Evolutionary conservation across 2,113 vertebrate genomes (phyloP).

Genomic region (Columba janthina): DNA sequence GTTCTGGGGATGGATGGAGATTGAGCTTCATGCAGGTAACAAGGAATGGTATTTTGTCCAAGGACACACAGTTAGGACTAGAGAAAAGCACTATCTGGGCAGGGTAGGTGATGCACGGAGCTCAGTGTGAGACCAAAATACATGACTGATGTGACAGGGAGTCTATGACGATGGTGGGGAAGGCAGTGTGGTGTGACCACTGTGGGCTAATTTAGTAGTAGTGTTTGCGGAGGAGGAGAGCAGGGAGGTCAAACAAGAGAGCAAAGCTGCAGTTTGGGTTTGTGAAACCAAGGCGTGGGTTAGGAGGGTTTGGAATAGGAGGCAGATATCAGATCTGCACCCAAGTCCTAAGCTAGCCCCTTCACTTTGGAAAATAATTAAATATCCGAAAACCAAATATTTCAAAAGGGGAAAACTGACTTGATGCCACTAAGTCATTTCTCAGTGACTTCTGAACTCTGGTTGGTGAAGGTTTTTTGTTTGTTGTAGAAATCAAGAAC

Average conservation of each 20-base stretch:
- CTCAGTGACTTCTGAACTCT: background rate
- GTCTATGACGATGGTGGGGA: background rate
- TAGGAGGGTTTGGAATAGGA: background rate
- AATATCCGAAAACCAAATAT: background rate
- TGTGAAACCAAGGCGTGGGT: background rate
- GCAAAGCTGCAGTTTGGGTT: background rate
- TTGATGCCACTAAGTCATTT: background rate
- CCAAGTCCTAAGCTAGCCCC: background rate
- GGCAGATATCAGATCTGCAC: background rate
- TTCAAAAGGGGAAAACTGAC: background rate
- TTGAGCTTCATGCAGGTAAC: background rate
- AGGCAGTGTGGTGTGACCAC: background rate
- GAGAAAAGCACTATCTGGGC: background rate
- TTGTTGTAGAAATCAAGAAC: background rate
- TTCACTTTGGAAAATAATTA: background rate
- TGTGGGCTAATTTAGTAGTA: conserved; percentile 14
- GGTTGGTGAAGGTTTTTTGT: background rate
- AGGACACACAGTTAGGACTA: background rate
- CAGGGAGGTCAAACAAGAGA: conserved; percentile 18
- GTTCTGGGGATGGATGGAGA: background rate
- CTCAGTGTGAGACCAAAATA: background rate
- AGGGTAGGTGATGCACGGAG: background rate
- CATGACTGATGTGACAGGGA: background rate
- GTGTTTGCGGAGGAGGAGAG: background rate
- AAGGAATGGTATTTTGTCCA: background rate